Evolutionary conservation across 1,140 invertebrate species (phyloP).

Genomic region (Hypsibius dujardini): DNA sequence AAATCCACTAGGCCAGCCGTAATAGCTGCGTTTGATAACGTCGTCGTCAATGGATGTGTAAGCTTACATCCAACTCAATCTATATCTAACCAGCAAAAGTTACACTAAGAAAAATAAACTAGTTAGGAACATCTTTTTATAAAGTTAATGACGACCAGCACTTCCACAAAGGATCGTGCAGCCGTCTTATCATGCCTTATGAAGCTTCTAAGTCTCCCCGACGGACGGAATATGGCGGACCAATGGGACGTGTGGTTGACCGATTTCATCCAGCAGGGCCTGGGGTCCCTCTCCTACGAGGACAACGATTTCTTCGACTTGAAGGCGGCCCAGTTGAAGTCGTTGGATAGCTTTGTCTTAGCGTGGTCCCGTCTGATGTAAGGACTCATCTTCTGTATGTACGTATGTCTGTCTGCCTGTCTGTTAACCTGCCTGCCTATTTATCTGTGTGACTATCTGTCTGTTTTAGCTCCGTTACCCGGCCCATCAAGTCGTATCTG

Average conservation of each 20-base stretch:
- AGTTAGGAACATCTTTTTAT: not conserved
- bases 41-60: slow-evolving; percentile 2
- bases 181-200: not conserved
- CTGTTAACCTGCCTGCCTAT: too few relatives aligned
- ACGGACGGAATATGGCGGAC: slow-evolving; percentile 6
- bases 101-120: not conserved
- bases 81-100: not conserved
- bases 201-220: not conserved
- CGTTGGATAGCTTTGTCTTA: not conserved
- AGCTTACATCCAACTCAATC: not conserved
- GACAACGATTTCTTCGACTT: too few relatives aligned
- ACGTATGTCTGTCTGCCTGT: too few relatives aligned
- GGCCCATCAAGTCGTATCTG: too few relatives aligned
- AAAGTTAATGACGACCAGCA: not conserved
- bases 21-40: not conserved
- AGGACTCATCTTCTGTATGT: too few relatives aligned
- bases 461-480: too few relatives aligned
- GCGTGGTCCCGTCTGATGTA: not conserved
- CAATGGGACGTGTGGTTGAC: not conserved
- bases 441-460: too few relatives aligned
- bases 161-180: not conserved
- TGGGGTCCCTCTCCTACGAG: not conserved
- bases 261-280: not conserved
- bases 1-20: not conserved
- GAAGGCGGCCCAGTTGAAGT: not conserved